Evolutionary conservation across 2,113 vertebrate species (phyloP).

Genomic region (Tachuris rubrigastra): DNA sequence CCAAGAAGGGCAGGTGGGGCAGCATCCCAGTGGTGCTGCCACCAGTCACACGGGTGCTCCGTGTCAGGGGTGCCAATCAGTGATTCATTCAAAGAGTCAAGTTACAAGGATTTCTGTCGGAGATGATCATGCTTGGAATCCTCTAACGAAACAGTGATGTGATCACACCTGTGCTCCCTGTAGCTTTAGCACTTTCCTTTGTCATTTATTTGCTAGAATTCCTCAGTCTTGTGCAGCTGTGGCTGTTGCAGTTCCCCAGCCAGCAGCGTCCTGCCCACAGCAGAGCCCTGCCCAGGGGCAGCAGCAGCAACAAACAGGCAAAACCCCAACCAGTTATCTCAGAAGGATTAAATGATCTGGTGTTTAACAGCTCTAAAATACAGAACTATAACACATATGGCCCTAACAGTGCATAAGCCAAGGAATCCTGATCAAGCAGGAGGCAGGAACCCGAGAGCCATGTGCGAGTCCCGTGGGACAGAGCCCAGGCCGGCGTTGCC

Average conservation of each 20-base stretch:
- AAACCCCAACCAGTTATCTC: neutral
- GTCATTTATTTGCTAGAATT: neutral
- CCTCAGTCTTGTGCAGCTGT: neutral
- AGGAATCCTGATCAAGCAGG: accelerated
- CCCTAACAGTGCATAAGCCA: neutral
- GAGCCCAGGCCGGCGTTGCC: accelerated
- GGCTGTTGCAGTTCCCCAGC: neutral
- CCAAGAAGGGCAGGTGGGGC: neutral
- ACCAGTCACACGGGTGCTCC: neutral
- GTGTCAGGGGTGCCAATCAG: neutral
- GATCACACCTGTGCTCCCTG: neutral
- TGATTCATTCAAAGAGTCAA: neutral
- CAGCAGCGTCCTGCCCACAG: neutral
- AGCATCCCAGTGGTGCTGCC: neutral
- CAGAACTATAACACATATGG: neutral
- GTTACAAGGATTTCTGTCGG: neutral
- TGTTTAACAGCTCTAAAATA: neutral
- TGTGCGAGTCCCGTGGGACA: accelerated
- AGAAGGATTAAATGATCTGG: neutral
- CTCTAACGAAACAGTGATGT: neutral
- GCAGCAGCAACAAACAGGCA: neutral
- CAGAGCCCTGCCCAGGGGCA: neutral
- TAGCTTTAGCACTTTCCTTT: neutral
- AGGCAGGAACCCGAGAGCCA: accelerated
- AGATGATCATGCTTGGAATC: neutral